Percentiles rank a stretch among this genome's conserved stretches.
phyloP scores from a whole-genome alignment of 2,797 vertebrate genomes.

The Calcarius lapponicus region DNA sequence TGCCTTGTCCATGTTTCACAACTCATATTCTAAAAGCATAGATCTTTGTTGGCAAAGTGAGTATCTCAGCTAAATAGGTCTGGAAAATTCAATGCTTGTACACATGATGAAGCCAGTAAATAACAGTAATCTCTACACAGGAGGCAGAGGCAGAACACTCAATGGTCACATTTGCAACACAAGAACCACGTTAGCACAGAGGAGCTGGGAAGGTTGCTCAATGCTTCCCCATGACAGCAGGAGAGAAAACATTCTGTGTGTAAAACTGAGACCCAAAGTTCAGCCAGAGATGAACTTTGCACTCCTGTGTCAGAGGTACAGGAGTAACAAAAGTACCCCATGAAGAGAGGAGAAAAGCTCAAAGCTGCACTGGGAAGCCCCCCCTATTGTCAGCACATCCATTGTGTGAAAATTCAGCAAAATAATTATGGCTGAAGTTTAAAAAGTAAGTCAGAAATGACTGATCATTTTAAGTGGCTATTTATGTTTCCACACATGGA shows the following conservation, averaged over 20 bases:
- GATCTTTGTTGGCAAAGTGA: background rate
- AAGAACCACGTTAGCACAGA: background rate
- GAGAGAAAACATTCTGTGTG: background rate
- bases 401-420: background rate
- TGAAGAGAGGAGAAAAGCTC: background rate
- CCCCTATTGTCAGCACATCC: background rate
- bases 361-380: background rate
- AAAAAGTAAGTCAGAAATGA: background rate
- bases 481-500: background rate
- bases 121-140: background rate
- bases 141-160: background rate
- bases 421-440: background rate
- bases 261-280: background rate
- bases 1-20: background rate
- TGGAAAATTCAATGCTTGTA: background rate
- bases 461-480: background rate
- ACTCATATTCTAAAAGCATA: background rate
- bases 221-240: background rate
- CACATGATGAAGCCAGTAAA: background rate
- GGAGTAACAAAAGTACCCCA: background rate
- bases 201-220: background rate
- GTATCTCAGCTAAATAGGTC: background rate
- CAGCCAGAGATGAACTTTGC: conserved; percentile 15
- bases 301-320: background rate
- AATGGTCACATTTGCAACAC: background rate